A percentile compares a stretch with the other conserved stretches of the same genome.
These are phyloP conservation scores for Ambastaia sidthimunki DNA, from an alignment of 2,797 vertebrate species.

Conservation along the genomic window DNA sequence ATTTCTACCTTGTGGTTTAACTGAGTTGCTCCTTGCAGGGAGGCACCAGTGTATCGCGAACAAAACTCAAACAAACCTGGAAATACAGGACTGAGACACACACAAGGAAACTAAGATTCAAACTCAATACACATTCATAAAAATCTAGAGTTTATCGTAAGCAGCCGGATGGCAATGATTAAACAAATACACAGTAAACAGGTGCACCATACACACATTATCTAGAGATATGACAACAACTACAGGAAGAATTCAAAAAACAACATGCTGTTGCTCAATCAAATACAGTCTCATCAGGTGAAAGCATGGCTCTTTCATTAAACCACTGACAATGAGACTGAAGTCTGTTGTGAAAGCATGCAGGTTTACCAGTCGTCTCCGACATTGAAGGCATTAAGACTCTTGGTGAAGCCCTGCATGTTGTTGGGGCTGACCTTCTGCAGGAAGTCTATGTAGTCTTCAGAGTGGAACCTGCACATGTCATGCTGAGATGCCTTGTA, in stretches of 20 bases:
- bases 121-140: background rate
- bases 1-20: slow-evolving; percentile 91
- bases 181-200: too few relatives aligned
- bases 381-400: slow-evolving; percentile 98
- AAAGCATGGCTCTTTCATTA: too few relatives aligned
- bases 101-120: background rate
- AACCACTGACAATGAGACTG: too few relatives aligned
- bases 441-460: slow-evolving; percentile 98
- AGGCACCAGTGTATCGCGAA: slow-evolving; percentile 95
- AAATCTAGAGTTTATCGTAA: too few relatives aligned
- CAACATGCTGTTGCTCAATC: too few relatives aligned
- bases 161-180: too few relatives aligned
- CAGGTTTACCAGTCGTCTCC: slow-evolving; percentile 92
- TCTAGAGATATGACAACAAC: too few relatives aligned
- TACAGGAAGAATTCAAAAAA: too few relatives aligned
- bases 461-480: slow-evolving; percentile 98
- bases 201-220: too few relatives aligned
- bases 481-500: slow-evolving; percentile 98
- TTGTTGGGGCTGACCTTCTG: slow-evolving; percentile 98
- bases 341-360: background rate
- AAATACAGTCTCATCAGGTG: too few relatives aligned
- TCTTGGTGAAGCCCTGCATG: slow-evolving; percentile 99
- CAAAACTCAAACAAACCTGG: slow-evolving; percentile 97
- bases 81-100: slow-evolving; percentile 88
- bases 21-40: slow-evolving; percentile 95